Base-by-base conservation (phyloP, 2,888 invertebrate genomes). In the Tinea semifulvella region DNA sequence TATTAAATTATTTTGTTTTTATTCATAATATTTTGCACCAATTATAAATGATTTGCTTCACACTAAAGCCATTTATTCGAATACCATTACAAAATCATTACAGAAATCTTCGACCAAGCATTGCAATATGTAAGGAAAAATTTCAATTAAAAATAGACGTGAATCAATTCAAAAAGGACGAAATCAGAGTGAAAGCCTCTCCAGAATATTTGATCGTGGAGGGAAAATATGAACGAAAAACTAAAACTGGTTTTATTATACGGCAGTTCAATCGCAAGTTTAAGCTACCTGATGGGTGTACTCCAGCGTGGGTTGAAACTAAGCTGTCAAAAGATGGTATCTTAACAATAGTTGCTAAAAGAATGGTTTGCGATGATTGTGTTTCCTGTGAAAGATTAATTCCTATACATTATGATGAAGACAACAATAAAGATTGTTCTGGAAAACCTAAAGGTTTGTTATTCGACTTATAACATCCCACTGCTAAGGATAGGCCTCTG, bases 181-280 rank as follows among this genome's bases (percentile, higher is more conserved):
- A 79, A 46, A 57, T 79, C 7, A 52, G 63, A 7, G 71, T 77
- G 0, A 75, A 72, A 48, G 77, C 73, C 0, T 53, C 63, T 0
- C 55, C 62, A 1, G 68, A 74, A n/a, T 70, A 63, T 45, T 61
- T 79, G 0, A 48, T 69, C 0, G 62, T 79, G 3, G 72, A 79
- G 57, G 79, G 80, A 0, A 75, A 73, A 47, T 69, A 74, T n/a
- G 77, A 76, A 26, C 60, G 60, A 14, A 60, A 64, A 46, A 63
- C 61, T 0, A 55, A 61, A 16, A 54, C 54, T 10, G 75, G 75
- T 0, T 63, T 53, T 27, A 47, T 70, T 1, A 45, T 68, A 1
- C 55, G 68, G 2, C 64, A 68, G 11, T 76, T 79, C 45, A 53
- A 63, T 0, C 59, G 65, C n/a, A 75, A 66, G 51, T 76, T 68